Percentiles rank a stretch among this genome's conserved stretches.
Evolutionary conservation across 2,113 vertebrate genomes (phyloP).

Genomic region (Panthera tigris): DNA sequence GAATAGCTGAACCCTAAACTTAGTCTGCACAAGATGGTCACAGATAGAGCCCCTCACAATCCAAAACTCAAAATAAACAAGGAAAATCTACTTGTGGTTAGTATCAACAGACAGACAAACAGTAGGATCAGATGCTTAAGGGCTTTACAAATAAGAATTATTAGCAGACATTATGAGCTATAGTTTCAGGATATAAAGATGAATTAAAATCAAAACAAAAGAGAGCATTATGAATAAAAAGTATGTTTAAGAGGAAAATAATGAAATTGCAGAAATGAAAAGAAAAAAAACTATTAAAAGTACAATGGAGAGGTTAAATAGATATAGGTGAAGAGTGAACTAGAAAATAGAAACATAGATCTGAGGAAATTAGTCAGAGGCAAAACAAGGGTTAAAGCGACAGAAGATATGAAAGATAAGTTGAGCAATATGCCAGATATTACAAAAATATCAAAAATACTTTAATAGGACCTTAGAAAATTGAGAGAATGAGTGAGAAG

Average conservation of each 20-base stretch:
- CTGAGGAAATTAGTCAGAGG: not conserved
- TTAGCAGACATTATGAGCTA: not conserved
- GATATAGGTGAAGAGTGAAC: not conserved
- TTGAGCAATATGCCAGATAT: not conserved
- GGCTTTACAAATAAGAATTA: not conserved
- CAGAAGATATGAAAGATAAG: not conserved
- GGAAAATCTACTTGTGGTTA: not conserved
- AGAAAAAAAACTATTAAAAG: not conserved
- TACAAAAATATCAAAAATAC: not conserved
- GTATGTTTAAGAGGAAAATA: not conserved
- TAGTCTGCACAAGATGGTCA: not conserved
- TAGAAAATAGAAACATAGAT: not conserved
- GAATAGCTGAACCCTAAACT: not conserved
- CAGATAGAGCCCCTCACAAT: not conserved
- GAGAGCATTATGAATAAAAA: not conserved
- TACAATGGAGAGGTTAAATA: not conserved
- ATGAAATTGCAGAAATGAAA: not conserved
- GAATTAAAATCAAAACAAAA: not conserved
- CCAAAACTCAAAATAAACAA: not conserved
- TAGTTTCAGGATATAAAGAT: not conserved
- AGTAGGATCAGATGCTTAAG: not conserved
- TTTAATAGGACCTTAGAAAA: not conserved
- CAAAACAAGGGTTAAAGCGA: not conserved
- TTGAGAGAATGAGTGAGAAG: not conserved
- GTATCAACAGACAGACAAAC: not conserved